Evolutionary conservation across 30 jellyfish, hydroid and myxozoan species (phyloP).

Genomic region (Aurelia sp.): DNA sequence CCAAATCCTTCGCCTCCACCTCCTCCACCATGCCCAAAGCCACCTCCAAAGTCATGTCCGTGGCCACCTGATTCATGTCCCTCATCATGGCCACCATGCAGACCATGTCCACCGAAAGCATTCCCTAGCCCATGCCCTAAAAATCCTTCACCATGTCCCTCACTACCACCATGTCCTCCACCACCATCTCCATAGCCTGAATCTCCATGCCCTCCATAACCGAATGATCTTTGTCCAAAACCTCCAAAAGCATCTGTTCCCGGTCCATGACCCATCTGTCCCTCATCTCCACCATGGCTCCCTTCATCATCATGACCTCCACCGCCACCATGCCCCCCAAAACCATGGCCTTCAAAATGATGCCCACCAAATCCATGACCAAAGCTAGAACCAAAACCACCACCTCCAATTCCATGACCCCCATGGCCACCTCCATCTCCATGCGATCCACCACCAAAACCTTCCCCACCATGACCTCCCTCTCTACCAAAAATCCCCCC

Average conservation of each 20-base stretch:
- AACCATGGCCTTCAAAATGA: constrained; percentile 30
- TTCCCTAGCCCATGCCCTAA: constrained; percentile 39
- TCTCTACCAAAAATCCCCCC: constrained; percentile 32
- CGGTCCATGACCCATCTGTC: too few relatives aligned
- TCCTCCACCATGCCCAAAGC: constrained; percentile 15
- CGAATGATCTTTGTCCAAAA: too few relatives aligned
- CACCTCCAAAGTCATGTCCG: neutral
- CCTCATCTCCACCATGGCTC: too few relatives aligned
- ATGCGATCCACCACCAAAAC: constrained; percentile 20
- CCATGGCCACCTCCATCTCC: constrained; percentile 60
- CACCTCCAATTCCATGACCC: constrained; percentile 18
- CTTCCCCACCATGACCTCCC: neutral
- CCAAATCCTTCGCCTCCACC: constrained; percentile 28
- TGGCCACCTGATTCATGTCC: too few relatives aligned
- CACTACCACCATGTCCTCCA: constrained; percentile 27
- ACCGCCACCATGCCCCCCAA: constrained; percentile 36
- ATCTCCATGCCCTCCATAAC: too few relatives aligned
- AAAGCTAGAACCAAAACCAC: constrained; percentile 20
- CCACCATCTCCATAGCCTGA: too few relatives aligned
- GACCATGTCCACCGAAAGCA: constrained; percentile 12
- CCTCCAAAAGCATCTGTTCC: too few relatives aligned
- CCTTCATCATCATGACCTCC: neutral
- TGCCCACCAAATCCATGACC: constrained; percentile 21
- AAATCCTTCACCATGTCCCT: constrained; percentile 9
- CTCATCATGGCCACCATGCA: neutral